These are phyloP conservation scores for Hesperia comma DNA, from an alignment of 2,888 invertebrate species.

Conservation along the genomic window DNA sequence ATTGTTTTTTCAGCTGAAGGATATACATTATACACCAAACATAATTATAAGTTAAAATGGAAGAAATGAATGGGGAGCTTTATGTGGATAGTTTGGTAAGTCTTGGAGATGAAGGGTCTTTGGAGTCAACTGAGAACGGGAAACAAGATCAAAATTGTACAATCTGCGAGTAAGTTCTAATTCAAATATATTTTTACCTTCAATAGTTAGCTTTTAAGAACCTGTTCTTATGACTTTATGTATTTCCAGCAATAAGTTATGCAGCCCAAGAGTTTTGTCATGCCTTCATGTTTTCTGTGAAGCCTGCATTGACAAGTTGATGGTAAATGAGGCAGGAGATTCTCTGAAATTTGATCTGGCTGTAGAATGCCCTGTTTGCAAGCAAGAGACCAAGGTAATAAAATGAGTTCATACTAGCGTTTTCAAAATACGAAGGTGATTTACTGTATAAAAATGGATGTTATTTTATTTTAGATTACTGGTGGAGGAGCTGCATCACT, in stretches of 20 bases:
- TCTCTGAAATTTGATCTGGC: conserved; percentile 85
- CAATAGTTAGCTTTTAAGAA: background rate
- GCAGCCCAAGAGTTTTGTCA: conserved; percentile 93
- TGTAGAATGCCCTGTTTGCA: conserved; percentile 91
- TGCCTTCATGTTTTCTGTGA: conserved; percentile 98
- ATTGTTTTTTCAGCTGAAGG: conserved; percentile 72
- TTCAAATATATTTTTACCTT: background rate
- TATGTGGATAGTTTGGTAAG: conserved; percentile 78
- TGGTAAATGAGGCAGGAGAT: conserved; percentile 89
- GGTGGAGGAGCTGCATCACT: conserved; percentile 91
- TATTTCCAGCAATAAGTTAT: conserved; percentile 87
- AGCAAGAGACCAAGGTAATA: conserved; percentile 91
- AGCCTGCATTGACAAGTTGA: conserved; percentile 92
- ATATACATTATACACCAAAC: conserved; percentile 73
- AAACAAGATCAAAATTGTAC: conserved; percentile 86
- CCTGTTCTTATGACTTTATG: conserved; percentile 10
- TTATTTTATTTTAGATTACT: conserved; percentile 82
- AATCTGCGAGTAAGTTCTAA: conserved; percentile 84
- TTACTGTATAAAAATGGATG: conserved; percentile 3
- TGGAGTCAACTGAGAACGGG: conserved; percentile 77
- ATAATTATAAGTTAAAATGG: conserved; percentile 84
- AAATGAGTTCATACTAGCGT: background rate
- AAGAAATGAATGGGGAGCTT: conserved; percentile 83
- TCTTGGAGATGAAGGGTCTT: conserved; percentile 78
- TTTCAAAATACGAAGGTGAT: too few species aligned